Evolutionary conservation across 2,888 invertebrate species (phyloP).

Genomic region (Pseudolycoriella hygida): DNA sequence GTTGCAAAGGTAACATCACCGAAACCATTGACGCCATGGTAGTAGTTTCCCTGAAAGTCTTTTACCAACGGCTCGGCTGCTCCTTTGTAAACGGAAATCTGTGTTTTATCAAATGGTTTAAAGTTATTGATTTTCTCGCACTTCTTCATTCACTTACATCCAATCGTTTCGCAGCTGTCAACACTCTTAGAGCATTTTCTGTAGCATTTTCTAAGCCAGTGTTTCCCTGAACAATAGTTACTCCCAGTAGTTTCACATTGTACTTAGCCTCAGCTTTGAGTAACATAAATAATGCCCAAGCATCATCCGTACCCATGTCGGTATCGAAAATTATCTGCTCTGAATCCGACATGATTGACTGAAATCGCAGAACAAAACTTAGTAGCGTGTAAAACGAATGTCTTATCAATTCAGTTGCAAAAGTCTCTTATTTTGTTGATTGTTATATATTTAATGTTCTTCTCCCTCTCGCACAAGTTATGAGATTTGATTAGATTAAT

Average conservation of each 20-base stretch:
- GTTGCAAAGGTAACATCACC: constrained; percentile 22
- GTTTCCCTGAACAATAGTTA: constrained; percentile 63
- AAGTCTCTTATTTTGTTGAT: too few relatives aligned
- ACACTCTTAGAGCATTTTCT: constrained; percentile 47
- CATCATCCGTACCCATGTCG: constrained; percentile 43
- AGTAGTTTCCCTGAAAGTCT: neutral
- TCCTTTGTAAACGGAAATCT: constrained; percentile 2
- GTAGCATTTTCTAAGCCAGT: constrained; percentile 48
- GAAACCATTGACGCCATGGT: neutral
- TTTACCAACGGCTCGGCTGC: neutral
- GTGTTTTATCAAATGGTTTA: too few relatives aligned
- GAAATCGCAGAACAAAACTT: too few relatives aligned
- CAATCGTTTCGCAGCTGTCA: constrained; percentile 37
- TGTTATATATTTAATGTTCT: too few relatives aligned
- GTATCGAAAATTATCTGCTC: constrained; percentile 37
- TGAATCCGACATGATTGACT: constrained; percentile 18
- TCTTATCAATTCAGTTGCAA: too few relatives aligned
- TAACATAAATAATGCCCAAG: constrained; percentile 39
- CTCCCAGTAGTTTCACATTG: constrained; percentile 33
- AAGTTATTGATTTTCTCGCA: too few relatives aligned
- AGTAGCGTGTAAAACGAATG: too few relatives aligned
- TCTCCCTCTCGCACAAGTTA: too few relatives aligned
- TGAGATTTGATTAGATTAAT: too few relatives aligned
- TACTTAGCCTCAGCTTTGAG: constrained; percentile 30
- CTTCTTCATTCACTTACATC: constrained; percentile 30